Base-by-base conservation (phyloP, 1,140 invertebrate species). In the Aphelenchoides fujianensis region DNA sequence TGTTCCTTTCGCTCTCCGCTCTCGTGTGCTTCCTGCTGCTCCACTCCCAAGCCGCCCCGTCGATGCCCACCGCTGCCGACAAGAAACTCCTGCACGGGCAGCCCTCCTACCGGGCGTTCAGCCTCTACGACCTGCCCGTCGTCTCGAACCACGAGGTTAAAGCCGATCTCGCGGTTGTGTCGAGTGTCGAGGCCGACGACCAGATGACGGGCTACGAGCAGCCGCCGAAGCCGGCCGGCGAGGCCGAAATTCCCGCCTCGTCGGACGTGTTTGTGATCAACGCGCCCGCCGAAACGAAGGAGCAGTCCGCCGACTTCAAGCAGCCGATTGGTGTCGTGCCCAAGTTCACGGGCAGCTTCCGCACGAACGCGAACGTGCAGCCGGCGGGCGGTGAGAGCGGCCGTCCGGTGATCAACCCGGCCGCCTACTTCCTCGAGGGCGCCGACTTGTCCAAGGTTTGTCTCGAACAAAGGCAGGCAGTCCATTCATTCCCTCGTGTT, bases 361-460 rank as follows among this genome's bases (percentile, higher is more conserved):
- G 48, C 61, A 31, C 34, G 41, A 31, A 48, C 59, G 12, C 53
- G 36, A 66, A 66, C 30, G 23, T 27, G 48, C 55, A 59, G 23
- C 12, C n/a, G 2, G 5, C 27, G n/a, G 69, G 12, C 1, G 12
- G 19, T 28, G 71, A 74, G 66, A 35, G 64, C 66, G 36, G 35
- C 12, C 72, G 70, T 31, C 32, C 80, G 23, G 69, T 82, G 34
- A 72, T 75, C 19, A 82, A 82, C 48, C 81, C 81, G 27, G 79
- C 81, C 35, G 77, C 81, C 31, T 81, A 68, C 61, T 82, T 69
- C 55, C 61, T 82, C 7, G 69, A 78, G 55, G 81, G 81, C 32
- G 74, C 75, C 53, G 63, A 79, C 48, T 63, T 82, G 37, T 79
- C 82, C n/a, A 83, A 82, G 41, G 71, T 84, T 70, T 61, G 30